Evolutionary conservation across 2,113 vertebrate species (phyloP), one percentile per base, ranked within the genome.

Genomic region (Pelobates fuscus): DNA sequence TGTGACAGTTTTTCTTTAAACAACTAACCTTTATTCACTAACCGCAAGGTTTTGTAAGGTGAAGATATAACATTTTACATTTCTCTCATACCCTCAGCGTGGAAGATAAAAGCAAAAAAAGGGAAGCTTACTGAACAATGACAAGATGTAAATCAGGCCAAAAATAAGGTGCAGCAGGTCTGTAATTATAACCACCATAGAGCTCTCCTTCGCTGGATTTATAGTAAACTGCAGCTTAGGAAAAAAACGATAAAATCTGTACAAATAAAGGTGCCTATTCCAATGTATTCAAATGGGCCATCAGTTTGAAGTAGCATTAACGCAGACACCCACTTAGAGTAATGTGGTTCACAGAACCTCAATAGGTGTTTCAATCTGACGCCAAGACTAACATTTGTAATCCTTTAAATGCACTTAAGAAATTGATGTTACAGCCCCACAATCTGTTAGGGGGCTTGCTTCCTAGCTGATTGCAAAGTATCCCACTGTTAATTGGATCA

Each of bases 351-450:
- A 85, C 84, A 92, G 87, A 86, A 88, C 89, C 89, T 88, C 84
- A 61, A 86, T 88, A 90, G 91, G 90, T 93, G 91, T 93, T 92
- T 91, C 84, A 85, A 79, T 90, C 92, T 90, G 80, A 86, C 90
- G 84, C 89, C 86, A 86, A 90, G 88, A 91, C 89, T 87, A 90
- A 92, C 94, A 92, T 92, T 93, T 94, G 91, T 98, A 99, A 98
- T 99, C 96, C 95, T 94, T 94, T 99, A 98, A 97, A 99, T 97
- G 97, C 97, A 98, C 96, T 99, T 98, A 97, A 90, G 92, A 97
- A 95, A 99, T 98, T 99, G 96, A 94, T 94, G 92, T 93, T 94
- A 90, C 91, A 92, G 92, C 90, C 93, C 85, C 90, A 86, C 91
- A 92, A 92, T 94, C 92, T 91, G 94, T 94, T 92, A 93, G 94